Evolutionary conservation across 2,797 vertebrate genomes (phyloP).

Genomic region (Gymnothorax javanicus): DNA sequence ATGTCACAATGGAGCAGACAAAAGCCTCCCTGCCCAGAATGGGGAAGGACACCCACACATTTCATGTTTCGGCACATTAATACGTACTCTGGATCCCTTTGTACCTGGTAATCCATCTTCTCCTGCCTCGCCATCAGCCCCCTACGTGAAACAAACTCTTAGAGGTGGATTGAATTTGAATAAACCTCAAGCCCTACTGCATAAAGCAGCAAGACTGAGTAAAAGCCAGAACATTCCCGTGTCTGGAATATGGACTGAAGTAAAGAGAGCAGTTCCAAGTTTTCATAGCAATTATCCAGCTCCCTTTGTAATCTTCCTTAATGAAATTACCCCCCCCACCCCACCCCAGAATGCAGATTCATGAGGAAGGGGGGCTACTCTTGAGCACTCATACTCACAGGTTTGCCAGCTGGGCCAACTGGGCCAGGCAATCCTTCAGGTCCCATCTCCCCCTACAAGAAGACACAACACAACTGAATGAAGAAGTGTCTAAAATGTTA

Average conservation of each 20-base stretch:
- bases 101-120: slow-evolving; percentile 67
- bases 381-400: slow-evolving; percentile 56
- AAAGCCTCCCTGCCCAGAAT: not conserved
- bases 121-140: slow-evolving; percentile 64
- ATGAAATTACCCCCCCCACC: too few species aligned
- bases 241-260: too few species aligned
- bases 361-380: not conserved
- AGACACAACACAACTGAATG: not conserved
- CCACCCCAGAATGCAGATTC: not conserved
- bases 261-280: too few species aligned
- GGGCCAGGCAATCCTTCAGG: slow-evolving; percentile 65
- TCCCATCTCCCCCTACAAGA: slow-evolving; percentile 69
- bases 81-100: slow-evolving; percentile 71
- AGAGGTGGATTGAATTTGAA: not conserved
- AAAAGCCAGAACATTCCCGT: too few species aligned
- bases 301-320: too few species aligned
- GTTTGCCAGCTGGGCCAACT: slow-evolving; percentile 72
- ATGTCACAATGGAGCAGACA: not conserved
- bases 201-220: too few species aligned
- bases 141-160: slow-evolving; percentile 52
- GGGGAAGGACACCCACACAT: not conserved
- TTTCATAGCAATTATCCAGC: too few species aligned
- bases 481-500: too few species aligned
- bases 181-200: too few species aligned
- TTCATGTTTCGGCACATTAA: slow-evolving; percentile 19